Conservation (phyloP, 2,888 invertebrate genomes). For the Papilio demoleus region DNA sequence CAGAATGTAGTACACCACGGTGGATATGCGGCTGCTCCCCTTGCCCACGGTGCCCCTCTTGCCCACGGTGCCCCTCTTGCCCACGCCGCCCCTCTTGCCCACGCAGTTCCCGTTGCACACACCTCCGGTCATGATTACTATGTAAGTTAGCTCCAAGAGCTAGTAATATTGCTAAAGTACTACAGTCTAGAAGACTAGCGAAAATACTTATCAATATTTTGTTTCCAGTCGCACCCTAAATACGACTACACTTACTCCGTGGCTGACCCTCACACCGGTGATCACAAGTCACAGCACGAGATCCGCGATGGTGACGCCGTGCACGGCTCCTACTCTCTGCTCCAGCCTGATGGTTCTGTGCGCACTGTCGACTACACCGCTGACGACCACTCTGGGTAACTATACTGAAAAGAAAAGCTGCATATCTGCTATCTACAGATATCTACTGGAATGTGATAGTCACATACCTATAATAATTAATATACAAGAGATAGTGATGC, state of each 20-base stretch:
- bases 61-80: constrained; percentile 45
- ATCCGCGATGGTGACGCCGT: constrained; percentile 73
- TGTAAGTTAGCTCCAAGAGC: constrained; percentile 44
- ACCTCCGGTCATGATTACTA: constrained; percentile 52
- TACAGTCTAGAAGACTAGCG: neutral
- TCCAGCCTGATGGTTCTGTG: constrained; percentile 72
- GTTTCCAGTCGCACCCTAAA: constrained; percentile 56
- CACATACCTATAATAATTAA: too few species aligned
- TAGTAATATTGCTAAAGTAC: neutral
- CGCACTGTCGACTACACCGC: constrained; percentile 71
- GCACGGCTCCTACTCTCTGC: constrained; percentile 80
- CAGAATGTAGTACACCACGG: constrained; percentile 46
- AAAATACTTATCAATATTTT: constrained; percentile 1
- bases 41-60: constrained; percentile 47
- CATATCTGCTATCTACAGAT: too few species aligned
- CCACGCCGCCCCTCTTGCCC: constrained; percentile 52
- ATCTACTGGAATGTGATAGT: too few species aligned
- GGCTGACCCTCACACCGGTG: constrained; percentile 77
- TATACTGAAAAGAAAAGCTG: neutral
- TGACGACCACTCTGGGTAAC: constrained; percentile 71
- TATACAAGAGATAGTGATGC: too few species aligned
- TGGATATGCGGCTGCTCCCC: constrained; percentile 52
- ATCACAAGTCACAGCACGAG: constrained; percentile 75
- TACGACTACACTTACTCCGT: constrained; percentile 73
- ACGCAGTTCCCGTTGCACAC: constrained; percentile 47